A percentile compares a stretch with the other conserved stretches of the same genome.
These are phyloP conservation scores for Drosophila mojavensis DNA, from an alignment of 1,140 invertebrate genomes.

Conservation along the genomic window DNA sequence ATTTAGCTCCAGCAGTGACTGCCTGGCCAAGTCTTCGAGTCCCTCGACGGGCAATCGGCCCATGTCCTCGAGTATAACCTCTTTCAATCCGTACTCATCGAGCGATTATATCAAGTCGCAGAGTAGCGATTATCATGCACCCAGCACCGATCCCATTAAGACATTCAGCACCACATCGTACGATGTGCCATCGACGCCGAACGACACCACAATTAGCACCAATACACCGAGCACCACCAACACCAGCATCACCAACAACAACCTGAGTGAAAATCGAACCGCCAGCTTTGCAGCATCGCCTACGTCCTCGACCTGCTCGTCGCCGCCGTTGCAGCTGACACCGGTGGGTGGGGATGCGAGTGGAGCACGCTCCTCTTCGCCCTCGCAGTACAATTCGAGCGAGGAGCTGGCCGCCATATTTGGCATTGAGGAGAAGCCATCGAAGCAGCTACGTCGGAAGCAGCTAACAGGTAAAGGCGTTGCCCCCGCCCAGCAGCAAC, in stretches of 20 bases:
- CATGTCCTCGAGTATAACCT: conserved; percentile 82
- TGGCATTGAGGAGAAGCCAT: conserved; percentile 76
- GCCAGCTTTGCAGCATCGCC: conserved; percentile 19
- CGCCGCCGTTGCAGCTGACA: conserved; percentile 71
- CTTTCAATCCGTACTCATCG: conserved; percentile 82
- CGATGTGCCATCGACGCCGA: conserved; percentile 72
- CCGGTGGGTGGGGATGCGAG: conserved; percentile 48
- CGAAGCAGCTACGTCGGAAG: conserved; percentile 33
- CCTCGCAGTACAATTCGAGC: conserved; percentile 87
- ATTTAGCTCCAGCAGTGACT: conserved; percentile 81
- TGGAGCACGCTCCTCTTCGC: conserved; percentile 61
- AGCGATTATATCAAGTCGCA: conserved; percentile 83
- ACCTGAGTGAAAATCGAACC: conserved; percentile 41
- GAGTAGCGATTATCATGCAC: conserved; percentile 81
- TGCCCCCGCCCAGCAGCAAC: conserved; percentile 33
- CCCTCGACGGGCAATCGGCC: conserved; percentile 65
- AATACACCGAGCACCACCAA: conserved; percentile 56
- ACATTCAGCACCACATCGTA: conserved; percentile 83
- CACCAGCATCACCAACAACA: conserved; percentile 44
- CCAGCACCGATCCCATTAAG: conserved; percentile 83
- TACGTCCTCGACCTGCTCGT: conserved; percentile 54
- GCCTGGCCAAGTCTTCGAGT: conserved; percentile 80
- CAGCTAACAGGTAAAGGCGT: conserved; percentile 68
- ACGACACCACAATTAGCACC: conserved; percentile 63
- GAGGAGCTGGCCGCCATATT: conserved; percentile 87